Base-by-base conservation (phyloP, 2,113 vertebrate genomes). In the Cranoglanis bouderius region DNA sequence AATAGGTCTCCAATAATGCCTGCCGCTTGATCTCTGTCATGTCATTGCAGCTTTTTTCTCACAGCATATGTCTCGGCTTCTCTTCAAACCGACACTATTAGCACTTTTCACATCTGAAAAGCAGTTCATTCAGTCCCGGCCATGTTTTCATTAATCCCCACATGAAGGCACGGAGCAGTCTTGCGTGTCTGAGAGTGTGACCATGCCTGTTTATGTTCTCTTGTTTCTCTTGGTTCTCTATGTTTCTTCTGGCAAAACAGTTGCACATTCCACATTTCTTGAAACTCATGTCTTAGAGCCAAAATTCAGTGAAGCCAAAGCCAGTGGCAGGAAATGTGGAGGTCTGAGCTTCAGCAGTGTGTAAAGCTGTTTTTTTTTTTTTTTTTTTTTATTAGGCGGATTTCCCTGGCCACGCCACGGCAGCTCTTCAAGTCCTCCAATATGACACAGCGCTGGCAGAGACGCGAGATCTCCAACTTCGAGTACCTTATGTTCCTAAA, bases 401-500 rank as follows among this genome's bases (percentile, higher is more conserved):
- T 99, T 93, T 99, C 98, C 61, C 91, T 99, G 94, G 98, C 98
- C 88, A 98, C 97, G 57, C 97, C 98, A 12, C 96, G 98, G 40
- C 98, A 99, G 93, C 98, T 99, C 94, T 99, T 99, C 95, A 99
- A 99, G 93, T 98, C 98, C 81, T 99, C 98, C 92, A 99, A 99
- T 94, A 99, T 99, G 98, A 99, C 98, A 93, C 98, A 99, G 93
- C 98, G 98, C 90, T 99, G 98, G 98, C 98, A 99, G 94, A 95
- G 98, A 93, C 95, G 98, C 82, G 98, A 99, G 92, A 99, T 99
- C 92, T 99, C 98, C 86, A 99, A 99, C 96, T 99, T 99, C 86
- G 98, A 99, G 93, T 99, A 99, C 93, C 95, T 99, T 94, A 99
- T 99, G 97, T 99, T 99, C 94, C 98, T 99, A 91, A 99, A 99